Base-by-base conservation (phyloP, 2,113 vertebrate species). In the Oncorhynchus gorbuscha region DNA sequence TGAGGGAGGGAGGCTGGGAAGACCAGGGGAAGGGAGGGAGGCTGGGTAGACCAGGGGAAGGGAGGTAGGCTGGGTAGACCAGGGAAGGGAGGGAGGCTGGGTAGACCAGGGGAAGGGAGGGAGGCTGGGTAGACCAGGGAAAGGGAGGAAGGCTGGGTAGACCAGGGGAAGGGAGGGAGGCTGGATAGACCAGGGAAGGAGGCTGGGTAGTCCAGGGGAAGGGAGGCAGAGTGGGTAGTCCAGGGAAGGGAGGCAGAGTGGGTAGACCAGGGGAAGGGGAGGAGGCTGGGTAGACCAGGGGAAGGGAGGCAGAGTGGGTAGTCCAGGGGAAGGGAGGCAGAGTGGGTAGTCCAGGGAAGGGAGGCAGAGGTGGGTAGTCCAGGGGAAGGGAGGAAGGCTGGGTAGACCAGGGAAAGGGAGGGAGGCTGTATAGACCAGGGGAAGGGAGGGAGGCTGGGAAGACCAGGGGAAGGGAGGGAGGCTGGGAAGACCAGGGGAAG, bases 141-240 rank as follows among this genome's bases (percentile, higher is more conserved):
- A 16, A 39, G 35, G 35, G 6, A 39, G 69, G 35, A 14, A 30
- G 5, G 72, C 26, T 28, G 22, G 11, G 65, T 67, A 26, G 5
- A 1, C 39, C 39, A 51, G 69, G 20, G 64, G 16, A 20, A 65
- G 65, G 59, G 20, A 78, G 64, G 3, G 68, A 65, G 77, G 74
- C 35, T 39, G 35, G 35, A 7, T 8, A 39, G 35, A 8, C 35
- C 35, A 30, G 30, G 30, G 30, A 3, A 3, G 30, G 30, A 30
- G 30, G 3, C 4, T 82, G 83, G 77, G 48, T 72, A 20, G 28
- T 1, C 32, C 32, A 35, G 32, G 32, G 32, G 32, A 7, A 35
- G 8, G 73, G 14, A 77, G 64, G 1, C 9, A 77, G 64, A 0
- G 69, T 68, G 78, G 76, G 58, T 75, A 35, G 32, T 0, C 32